Base-by-base conservation (phyloP, 2,888 invertebrate genomes). In the Xestia ashworthii region DNA sequence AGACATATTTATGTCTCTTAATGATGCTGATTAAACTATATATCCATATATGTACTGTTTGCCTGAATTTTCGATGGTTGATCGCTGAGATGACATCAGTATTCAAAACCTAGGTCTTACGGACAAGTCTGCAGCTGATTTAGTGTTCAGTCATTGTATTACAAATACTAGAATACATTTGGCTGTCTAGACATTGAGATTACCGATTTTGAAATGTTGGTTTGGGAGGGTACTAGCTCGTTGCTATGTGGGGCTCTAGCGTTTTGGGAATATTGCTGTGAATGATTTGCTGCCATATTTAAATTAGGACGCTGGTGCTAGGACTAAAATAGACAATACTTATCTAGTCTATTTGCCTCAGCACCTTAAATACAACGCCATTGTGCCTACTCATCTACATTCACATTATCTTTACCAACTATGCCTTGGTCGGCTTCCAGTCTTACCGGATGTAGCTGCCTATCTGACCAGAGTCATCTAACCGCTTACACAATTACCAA, bases 141-240 rank as follows among this genome's bases (percentile, higher is more conserved):
- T 93, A 93, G 92, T 89, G 89, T 82, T 89, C 93, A 94, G 95
- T 95, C 92, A 94, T 94, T 95, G 95, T 95, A 95, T 96, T 91
- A 92, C 93, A 95, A 96, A 93, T 92, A 93, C 94, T 94, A 89
- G 95, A 95, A 95, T 96, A 95, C 88, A 95, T 96, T 91, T 93
- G 81, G 69, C 82, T 84, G 95, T 95, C 95, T 96, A 95, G 95
- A 95, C 95, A 91, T 91, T 89, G 87, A 90, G 89, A 92, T 93
- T 90, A 78, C 46, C 66, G 60, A 85, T 89, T n/a, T n/a, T 81
- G 83, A 82, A 85, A 87, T 89, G 77, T 86, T 85, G 78, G 76
- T 53, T 64, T 60, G 53, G 5, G 48, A 44, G 60, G 60, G 79
- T 82, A 75, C 60, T 74, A 68, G 78, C 77, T 80, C 53, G 75